Evolutionary conservation across 2,797 vertebrate species (phyloP), one percentile per base, ranked within the genome.

Genomic region (Acrossocheilus wenchowensis): DNA sequence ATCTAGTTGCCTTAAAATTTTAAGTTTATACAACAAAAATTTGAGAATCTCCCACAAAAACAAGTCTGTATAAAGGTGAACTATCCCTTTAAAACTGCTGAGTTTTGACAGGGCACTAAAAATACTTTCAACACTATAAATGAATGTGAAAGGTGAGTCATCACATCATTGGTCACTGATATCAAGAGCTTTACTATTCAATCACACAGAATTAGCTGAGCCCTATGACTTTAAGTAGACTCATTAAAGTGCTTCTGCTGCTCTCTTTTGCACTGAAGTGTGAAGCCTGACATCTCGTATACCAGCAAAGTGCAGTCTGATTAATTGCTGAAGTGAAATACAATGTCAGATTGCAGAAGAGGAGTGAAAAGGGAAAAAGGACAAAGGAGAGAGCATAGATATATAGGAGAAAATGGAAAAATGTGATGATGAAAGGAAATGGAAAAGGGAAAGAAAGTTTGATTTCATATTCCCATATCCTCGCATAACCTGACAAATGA

Each of bases 281-380:
- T 74, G 39, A 74, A 30, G n/a, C 72, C 23, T 60, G 23, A 60
- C 21, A 0, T n/a, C 0, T 17, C 3, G 8, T 50, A 15, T 45
- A 30, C 72, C 72, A 30, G 50, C 17, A 3, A 30, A 54, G 2
- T 74, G 74, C 6, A 11, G 3, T 78, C 50, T 78, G 75, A 78
- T 39, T 78, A 8, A 78, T 23, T 78, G 2, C 75, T n/a, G 3
- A 8, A 39, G 75, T 78, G 50, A 78, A 78, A 77, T 77, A 36
- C 30, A 15, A 39, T 57, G 30, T 78, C 50, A 36, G 34, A 57
- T 12, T 78, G 3, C 50, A 54, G n/a, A 26, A 30, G 60, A 64
- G 11, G 60, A 30, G 26, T 15, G 26, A 30, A 64, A 64, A 64
- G 11, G n/a, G 11, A 5, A 11, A 26, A 26, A 12, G 60, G 11